A percentile compares a stretch with the other conserved stretches of the same genome.
These are phyloP conservation scores for Intellagama lesueurii DNA, from an alignment of 2,797 vertebrate species.

Conservation along the genomic window DNA sequence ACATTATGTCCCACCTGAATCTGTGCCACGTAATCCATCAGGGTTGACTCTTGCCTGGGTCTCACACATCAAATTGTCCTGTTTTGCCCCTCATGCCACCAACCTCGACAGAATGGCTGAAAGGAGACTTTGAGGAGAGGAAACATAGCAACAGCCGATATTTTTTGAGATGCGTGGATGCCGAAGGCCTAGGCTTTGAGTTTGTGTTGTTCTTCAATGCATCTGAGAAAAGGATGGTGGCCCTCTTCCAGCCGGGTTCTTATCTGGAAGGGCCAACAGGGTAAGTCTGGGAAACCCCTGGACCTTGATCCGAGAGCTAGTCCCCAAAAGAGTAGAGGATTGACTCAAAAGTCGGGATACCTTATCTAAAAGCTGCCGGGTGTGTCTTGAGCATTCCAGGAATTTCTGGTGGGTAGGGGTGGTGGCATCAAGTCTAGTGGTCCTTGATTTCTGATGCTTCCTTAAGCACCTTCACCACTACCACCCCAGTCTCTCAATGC, in stretches of 20 bases:
- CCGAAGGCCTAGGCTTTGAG: constrained; percentile 84
- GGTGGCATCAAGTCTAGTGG: no score
- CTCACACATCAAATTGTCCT: not conserved
- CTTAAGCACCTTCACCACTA: no score
- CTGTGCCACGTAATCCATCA: not conserved
- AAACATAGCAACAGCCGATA: constrained; percentile 61
- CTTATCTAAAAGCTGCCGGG: no score
- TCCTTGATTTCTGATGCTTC: no score
- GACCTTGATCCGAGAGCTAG: no score
- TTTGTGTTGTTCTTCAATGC: constrained; percentile 83
- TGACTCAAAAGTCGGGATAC: no score
- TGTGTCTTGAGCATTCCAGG: no score
- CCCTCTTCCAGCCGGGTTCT: constrained; percentile 85
- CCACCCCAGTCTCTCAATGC: no score
- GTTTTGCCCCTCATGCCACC: no score
- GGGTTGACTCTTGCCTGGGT: not conserved
- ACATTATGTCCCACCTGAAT: not conserved
- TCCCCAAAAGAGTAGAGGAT: no score
- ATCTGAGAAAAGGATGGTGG: constrained; percentile 77
- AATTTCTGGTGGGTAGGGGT: no score
- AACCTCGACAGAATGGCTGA: not conserved
- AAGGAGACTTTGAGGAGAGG: rapidly evolving
- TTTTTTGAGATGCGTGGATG: constrained; percentile 80
- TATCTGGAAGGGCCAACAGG: constrained; percentile 84
- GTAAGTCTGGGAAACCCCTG: constrained; percentile 67